phyloP scores from a whole-genome alignment of 2,113 vertebrate species.

The Poeciliopsis occidentalis region DNA sequence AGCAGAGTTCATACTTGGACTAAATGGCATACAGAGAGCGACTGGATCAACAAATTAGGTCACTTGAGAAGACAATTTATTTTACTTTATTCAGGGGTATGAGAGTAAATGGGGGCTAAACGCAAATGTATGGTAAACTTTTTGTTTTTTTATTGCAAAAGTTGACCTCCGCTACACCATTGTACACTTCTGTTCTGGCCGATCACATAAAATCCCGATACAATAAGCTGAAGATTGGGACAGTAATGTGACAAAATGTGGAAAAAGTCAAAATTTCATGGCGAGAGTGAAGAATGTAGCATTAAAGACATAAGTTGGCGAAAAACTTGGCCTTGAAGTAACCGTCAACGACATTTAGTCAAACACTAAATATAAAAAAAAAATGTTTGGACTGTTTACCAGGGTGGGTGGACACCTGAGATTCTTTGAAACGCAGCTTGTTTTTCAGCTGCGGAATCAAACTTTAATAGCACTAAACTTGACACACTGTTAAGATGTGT shows the following conservation, averaged over 20 bases:
- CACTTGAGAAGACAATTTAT: neutral
- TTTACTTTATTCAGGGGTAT: no score
- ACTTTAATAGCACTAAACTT: conserved; percentile 38
- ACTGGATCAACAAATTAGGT: neutral
- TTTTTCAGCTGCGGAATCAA: conserved; percentile 31
- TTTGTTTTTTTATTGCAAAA: neutral
- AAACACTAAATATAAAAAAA: conserved; percentile 31
- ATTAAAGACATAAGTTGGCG: neutral
- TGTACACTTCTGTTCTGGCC: neutral
- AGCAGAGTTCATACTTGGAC: no score
- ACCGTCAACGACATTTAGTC: neutral
- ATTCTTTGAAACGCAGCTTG: conserved; percentile 20
- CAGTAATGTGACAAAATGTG: neutral
- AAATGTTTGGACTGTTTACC: conserved; percentile 25
- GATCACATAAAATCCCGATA: neutral
- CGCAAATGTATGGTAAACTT: no score
- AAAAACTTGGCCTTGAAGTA: neutral
- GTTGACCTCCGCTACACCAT: no score
- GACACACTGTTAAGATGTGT: conserved; percentile 44
- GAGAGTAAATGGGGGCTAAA: no score
- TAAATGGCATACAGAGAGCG: no score
- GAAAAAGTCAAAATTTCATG: neutral
- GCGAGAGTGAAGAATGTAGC: neutral
- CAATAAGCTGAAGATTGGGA: neutral
- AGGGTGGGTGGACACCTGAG: neutral